Percentiles rank a stretch among this genome's conserved stretches.
Evolutionary conservation across 2,113 vertebrate genomes (phyloP).

Genomic region (Vulpes vulpes): DNA sequence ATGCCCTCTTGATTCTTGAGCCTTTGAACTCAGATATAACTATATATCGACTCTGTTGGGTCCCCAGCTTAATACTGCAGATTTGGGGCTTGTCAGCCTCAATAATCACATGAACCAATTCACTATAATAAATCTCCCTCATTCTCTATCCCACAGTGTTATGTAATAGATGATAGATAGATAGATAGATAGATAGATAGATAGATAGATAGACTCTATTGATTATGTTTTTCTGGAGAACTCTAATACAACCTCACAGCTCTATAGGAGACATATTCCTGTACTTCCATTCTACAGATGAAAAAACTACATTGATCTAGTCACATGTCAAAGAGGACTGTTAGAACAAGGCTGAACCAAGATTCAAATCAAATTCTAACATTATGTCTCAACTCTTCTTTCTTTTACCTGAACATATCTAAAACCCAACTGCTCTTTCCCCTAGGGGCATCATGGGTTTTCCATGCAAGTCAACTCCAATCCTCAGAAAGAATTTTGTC

Average conservation of each 20-base stretch:
- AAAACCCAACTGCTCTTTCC: not conserved
- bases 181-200: not conserved
- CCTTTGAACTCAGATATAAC: not conserved
- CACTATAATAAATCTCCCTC: not conserved
- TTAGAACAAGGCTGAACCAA: not conserved
- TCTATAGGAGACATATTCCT: not conserved
- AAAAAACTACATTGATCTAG: not conserved
- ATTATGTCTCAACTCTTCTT: not conserved
- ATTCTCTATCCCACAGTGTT: not conserved
- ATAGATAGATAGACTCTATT: not conserved
- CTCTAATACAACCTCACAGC: not conserved
- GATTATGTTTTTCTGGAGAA: not conserved
- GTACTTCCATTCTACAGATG: not conserved
- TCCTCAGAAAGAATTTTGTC: not conserved
- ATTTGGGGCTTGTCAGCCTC: not conserved
- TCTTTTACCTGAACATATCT: not conserved
- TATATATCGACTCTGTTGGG: not conserved
- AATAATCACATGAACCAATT: not conserved
- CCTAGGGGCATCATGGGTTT: not conserved
- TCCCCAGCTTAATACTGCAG: not conserved
- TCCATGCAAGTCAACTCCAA: not conserved
- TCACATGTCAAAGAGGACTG: not conserved
- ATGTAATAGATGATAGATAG: not conserved
- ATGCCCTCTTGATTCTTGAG: not conserved
- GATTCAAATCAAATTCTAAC: not conserved